These are phyloP conservation scores for Labeo calbasu DNA, from an alignment of 2,797 vertebrate species.

Conservation along the genomic window DNA sequence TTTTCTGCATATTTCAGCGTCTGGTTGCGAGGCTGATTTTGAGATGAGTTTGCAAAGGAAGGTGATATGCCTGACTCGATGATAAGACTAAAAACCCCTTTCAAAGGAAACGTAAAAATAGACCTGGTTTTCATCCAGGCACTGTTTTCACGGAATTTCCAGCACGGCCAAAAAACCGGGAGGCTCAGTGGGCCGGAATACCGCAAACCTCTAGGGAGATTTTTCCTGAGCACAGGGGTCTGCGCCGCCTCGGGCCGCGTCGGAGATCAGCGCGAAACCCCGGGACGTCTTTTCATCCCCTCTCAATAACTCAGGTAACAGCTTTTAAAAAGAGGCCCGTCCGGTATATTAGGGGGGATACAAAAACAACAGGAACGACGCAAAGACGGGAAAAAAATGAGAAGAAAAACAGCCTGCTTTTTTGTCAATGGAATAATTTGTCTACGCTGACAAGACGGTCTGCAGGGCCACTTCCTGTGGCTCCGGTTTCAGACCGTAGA, in stretches of 20 bases:
- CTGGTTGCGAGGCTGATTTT: slow-evolving; percentile 24
- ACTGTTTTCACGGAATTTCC: slow-evolving; percentile 73
- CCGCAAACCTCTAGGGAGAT: slow-evolving; percentile 71
- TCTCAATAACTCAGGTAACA: slow-evolving; percentile 77
- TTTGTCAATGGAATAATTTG: slow-evolving; percentile 79
- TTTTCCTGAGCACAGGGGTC: slow-evolving; percentile 72
- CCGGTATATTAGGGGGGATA: slow-evolving; percentile 69
- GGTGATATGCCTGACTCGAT: slow-evolving; percentile 42
- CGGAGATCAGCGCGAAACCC: slow-evolving; percentile 56
- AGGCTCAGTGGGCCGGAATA: slow-evolving; percentile 74
- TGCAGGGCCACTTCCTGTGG: slow-evolving; percentile 85
- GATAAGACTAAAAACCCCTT: slow-evolving; percentile 51
- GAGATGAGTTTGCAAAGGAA: slow-evolving; percentile 50
- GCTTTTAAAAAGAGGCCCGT: slow-evolving; percentile 69
- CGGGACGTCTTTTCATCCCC: slow-evolving; percentile 64
- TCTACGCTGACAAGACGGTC: slow-evolving; percentile 79
- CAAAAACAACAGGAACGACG: slow-evolving; percentile 67
- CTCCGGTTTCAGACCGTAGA: slow-evolving; percentile 79
- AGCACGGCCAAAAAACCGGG: slow-evolving; percentile 45
- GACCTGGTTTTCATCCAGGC: slow-evolving; percentile 73
- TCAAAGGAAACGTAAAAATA: slow-evolving; percentile 65
- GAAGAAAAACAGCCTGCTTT: slow-evolving; percentile 60
- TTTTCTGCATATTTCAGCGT: slow-evolving; percentile 33
- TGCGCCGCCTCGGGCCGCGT: slow-evolving; percentile 68
- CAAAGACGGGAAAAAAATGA: slow-evolving; percentile 47